Evolutionary conservation across 1,140 invertebrate species (phyloP).

Genomic region (Papilio machaon): DNA sequence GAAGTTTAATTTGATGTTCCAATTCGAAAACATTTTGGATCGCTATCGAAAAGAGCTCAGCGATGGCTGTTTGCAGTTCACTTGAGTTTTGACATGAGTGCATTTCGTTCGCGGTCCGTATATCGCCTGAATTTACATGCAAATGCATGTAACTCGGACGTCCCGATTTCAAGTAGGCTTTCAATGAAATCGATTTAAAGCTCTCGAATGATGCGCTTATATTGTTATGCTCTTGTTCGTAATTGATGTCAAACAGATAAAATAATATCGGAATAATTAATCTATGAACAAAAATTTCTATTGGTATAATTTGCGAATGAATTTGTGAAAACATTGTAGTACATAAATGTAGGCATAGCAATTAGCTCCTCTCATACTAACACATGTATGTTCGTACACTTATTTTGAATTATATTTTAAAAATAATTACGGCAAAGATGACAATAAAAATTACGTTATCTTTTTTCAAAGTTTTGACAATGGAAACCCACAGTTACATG

Average conservation of each 20-base stretch:
- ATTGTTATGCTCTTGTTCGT: background rate
- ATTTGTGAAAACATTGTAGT: too few relatives aligned
- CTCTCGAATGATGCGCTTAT: conserved; percentile 13
- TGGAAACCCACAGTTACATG: background rate
- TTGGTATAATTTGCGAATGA: too few relatives aligned
- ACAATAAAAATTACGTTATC: too few relatives aligned
- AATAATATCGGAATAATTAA: background rate
- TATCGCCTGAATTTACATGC: conserved; percentile 1
- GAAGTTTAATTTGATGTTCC: background rate
- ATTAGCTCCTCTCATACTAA: too few relatives aligned
- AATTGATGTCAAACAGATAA: background rate
- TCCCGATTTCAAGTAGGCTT: background rate
- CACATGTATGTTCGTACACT: too few relatives aligned
- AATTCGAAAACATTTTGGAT: background rate
- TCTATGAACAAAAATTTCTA: background rate
- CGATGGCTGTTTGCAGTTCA: conserved; percentile 21
- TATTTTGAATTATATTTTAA: too few relatives aligned
- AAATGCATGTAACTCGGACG: conserved; percentile 32
- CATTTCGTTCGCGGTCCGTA: conserved; percentile 8
- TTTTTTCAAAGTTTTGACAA: too few relatives aligned
- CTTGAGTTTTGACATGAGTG: conserved; percentile 28
- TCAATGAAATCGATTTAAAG: conserved; percentile 33
- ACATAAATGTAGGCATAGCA: too few relatives aligned
- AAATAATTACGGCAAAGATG: too few relatives aligned
- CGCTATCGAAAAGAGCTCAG: conserved; percentile 16